Evolutionary conservation across 2,888 invertebrate genomes (phyloP), one percentile per base, ranked within the genome.

Genomic region (Onchidella celtica): DNA sequence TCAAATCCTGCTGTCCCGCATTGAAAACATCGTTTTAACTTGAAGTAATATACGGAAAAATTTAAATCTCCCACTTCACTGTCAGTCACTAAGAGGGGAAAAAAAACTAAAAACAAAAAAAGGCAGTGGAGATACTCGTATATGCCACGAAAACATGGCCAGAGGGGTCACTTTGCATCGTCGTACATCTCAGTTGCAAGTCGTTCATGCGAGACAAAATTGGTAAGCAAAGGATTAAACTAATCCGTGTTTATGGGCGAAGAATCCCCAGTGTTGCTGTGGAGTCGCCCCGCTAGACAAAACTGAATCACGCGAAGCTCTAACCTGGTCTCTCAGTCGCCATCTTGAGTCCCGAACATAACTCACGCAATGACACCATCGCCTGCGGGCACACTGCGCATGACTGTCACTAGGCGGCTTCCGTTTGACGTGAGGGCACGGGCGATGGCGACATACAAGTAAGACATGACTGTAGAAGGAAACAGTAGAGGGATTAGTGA

Each of bases 291-390:
- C 40, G 70, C 47, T 79, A 79, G 70, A 72, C 79, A 79, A 24
- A 63, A 72, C 70, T 72, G 61, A 72, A 61, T 70, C 63, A 47
- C 6, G 32, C 3, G 32, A 32, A n/a, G 78, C 24, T 70, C 61
- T 59, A 32, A 11, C 40, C 24, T 1, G 47, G 57, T 40, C 77
- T 3, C 14, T 36, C 66, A 29, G 79, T 72, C 79, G 79, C 79
- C 79, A 79, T 70, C 65, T 79, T 72, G 32, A 79, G 79, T 59
- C 24, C 63, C 38, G 63, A 70, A 63, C 72, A 69, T 72, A n/a
- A 79, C 47, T 47, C 63, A 61, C 6, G 21, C 55, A 9, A 2
- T 3, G 24, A 14, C 55, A 55, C 76, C 1, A n/a, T 36, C 32
- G 72, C 72, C 59, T 34, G n/a, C 32, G 59, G 72, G 59, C 36